Evolutionary conservation across 2,797 vertebrate species (phyloP), one percentile per base, ranked within the genome.

Genomic region (Sebastiscus tertius): DNA sequence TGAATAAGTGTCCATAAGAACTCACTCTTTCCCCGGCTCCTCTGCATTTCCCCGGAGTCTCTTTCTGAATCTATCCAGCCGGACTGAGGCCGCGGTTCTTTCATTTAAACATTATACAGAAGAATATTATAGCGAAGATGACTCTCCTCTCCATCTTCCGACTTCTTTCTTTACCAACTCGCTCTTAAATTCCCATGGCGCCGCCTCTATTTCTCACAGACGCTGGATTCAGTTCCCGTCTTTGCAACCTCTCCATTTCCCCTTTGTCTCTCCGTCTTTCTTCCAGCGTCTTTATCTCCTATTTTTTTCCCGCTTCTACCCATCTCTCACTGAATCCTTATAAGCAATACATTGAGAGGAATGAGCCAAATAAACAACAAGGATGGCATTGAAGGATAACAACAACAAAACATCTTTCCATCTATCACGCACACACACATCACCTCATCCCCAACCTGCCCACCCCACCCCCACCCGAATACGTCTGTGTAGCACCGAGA

Each of bases 401-500:
- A 77, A 80, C 27, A 72, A 69, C 67, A 69, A 69, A 83, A 68
- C 66, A 77, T 78, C 22, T 72, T 80, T 80, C 26, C 29, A 70
- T 85, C 54, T 49, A 16, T 49, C 42, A 56, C 22, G 33, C 14
- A 7, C 24, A 61, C 59, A 73, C 34, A 52, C n/a, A 55, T 33
- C 39, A 42, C 33, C 46, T 67, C 52, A 14, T 26, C 24, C 26
- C 59, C 52, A 61, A 27, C 33, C 68, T 24, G 59, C 67, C 59
- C 61, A 29, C 13, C 13, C 39, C 55, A 10, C 60, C 8, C 8
- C 26, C 42, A 2, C 62, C 33, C 34, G 72, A 80, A 77, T 58
- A 54, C 34, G 68, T 73, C 56, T 9, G 81, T 91, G 83, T 58
- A 56, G 71, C 26, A 34, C 42, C 33, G 77, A 82, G 90, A 87